phyloP scores from a whole-genome alignment of 2,113 vertebrate species.

The Cercocebus atys region DNA sequence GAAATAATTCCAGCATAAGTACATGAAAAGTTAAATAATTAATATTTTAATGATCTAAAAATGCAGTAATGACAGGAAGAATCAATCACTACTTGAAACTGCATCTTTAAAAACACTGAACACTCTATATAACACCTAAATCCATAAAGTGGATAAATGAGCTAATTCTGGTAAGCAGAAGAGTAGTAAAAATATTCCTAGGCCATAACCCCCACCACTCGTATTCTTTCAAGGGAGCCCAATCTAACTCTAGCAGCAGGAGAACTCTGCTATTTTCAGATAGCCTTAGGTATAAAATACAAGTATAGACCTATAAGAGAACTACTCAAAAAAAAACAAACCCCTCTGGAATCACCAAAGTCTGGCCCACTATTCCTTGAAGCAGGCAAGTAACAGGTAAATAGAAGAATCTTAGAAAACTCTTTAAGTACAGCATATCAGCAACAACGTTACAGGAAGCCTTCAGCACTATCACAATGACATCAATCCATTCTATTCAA shows the following conservation, averaged over 20 bases:
- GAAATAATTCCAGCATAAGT: neutral
- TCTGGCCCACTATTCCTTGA: neutral
- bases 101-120: neutral
- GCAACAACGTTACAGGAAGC: neutral
- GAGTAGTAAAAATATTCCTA: neutral
- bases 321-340: constrained; percentile 14
- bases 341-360: neutral
- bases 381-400: neutral
- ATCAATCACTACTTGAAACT: neutral
- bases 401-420: neutral
- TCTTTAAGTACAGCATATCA: neutral
- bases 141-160: neutral
- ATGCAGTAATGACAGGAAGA: neutral
- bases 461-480: neutral
- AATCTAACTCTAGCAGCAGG: neutral
- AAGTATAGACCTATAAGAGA: neutral
- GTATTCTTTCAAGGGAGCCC: neutral
- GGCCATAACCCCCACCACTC: neutral
- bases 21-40: neutral
- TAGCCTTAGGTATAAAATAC: neutral
- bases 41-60: constrained; percentile 21
- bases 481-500: neutral
- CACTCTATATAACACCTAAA: constrained; percentile 11
- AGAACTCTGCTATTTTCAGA: constrained; percentile 30
- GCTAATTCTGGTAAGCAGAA: neutral